These are phyloP conservation scores for Bubo blakistoni DNA, from an alignment of 2,113 vertebrate species.

Conservation along the genomic window DNA sequence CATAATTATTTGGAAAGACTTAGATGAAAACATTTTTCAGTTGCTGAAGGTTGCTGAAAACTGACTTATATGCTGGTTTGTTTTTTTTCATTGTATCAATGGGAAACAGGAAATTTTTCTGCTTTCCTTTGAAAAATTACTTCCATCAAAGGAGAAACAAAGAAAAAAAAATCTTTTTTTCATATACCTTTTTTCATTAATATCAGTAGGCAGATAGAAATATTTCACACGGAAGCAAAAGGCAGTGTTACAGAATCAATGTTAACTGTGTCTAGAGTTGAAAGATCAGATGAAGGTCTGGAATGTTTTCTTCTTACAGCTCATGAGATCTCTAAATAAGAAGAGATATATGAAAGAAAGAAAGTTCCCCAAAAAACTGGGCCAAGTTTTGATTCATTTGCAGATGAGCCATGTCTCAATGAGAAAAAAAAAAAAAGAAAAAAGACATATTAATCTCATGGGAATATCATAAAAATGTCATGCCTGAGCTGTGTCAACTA, in stretches of 20 bases:
- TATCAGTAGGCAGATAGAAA: neutral
- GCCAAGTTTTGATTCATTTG: constrained; percentile 7
- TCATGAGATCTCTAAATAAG: neutral
- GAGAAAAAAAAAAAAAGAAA: neutral
- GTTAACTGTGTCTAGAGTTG: neutral
- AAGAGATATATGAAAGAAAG: neutral
- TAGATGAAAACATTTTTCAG: neutral
- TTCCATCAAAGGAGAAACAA: neutral
- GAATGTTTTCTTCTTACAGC: neutral
- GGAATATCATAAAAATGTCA: neutral
- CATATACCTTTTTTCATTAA: neutral
- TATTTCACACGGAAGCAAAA: neutral
- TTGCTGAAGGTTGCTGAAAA: neutral
- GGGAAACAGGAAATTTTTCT: neutral
- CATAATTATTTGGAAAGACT: neutral
- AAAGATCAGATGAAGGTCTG: constrained; percentile 5
- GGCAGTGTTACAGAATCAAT: neutral
- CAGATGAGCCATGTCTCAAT: constrained; percentile 15
- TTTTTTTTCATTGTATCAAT: neutral
- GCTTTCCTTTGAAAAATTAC: neutral
- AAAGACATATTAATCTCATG: neutral
- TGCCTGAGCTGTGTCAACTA: neutral
- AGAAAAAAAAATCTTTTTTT: neutral
- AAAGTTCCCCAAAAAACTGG: neutral
- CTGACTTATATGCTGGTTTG: neutral